phyloP scores from a whole-genome alignment of 2,888 invertebrate species.

The Beris morrisii region DNA sequence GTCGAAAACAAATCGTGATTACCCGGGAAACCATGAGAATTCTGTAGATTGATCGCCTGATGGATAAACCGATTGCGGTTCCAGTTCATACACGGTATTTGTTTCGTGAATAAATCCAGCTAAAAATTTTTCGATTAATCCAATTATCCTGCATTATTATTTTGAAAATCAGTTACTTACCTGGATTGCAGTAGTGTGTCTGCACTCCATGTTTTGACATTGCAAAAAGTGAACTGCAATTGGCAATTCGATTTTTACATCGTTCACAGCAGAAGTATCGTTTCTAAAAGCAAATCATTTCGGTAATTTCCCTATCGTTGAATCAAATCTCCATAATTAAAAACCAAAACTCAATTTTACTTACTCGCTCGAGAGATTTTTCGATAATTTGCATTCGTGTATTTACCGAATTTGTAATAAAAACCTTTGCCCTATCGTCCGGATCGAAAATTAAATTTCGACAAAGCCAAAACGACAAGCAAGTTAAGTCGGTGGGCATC shows the following conservation, averaged over 20 bases:
- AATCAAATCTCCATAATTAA: background rate
- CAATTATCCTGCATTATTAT: no score
- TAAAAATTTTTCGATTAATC: conserved; percentile 37
- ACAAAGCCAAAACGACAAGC: conserved; percentile 79
- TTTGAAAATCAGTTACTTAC: conserved; percentile 45
- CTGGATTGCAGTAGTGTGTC: conserved; percentile 78
- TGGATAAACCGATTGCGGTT: conserved; percentile 58
- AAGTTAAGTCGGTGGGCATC: conserved; percentile 68
- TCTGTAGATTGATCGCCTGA: conserved; percentile 65
- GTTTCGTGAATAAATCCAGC: conserved; percentile 79
- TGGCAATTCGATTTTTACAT: conserved; percentile 63
- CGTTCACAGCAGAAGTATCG: conserved; percentile 62
- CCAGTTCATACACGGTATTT: conserved; percentile 65
- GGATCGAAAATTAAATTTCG: conserved; percentile 74
- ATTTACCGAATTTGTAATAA: conserved; percentile 69
- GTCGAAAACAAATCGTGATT: conserved; percentile 25
- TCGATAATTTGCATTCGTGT: conserved; percentile 62
- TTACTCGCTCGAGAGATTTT: conserved; percentile 49
- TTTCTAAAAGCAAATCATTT: conserved; percentile 50
- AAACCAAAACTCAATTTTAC: conserved; percentile 26
- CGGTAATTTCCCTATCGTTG: no score
- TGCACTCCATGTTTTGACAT: conserved; percentile 81
- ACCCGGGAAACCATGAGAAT: conserved; percentile 83
- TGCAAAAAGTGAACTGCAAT: conserved; percentile 71
- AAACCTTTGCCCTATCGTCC: conserved; percentile 63